Conservation (phyloP, 64 coral and sea anemone species). For the Cladopsammia gracilis region DNA sequence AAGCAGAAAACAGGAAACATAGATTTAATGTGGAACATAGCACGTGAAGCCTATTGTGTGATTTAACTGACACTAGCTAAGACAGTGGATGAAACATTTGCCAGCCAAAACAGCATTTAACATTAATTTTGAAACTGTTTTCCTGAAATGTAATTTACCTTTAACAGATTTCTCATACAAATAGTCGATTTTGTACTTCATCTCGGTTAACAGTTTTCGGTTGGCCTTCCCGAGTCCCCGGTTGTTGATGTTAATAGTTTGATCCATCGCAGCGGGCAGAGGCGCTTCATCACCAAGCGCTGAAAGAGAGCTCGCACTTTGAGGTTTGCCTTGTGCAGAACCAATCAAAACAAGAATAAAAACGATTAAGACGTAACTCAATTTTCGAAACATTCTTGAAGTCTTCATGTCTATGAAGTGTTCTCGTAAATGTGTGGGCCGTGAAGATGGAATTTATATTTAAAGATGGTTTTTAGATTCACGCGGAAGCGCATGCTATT, state of each 20-base stretch:
- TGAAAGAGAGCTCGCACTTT: not conserved
- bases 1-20: not conserved
- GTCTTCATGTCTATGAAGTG: not conserved
- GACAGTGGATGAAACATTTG: too few relatives aligned
- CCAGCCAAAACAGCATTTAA: too few relatives aligned
- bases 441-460: not conserved
- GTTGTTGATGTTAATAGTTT: constrained; percentile 34
- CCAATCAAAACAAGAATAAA: not conserved
- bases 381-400: not conserved
- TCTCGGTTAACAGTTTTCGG: not conserved
- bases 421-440: not conserved
- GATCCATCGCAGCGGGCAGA: not conserved
- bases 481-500: too few relatives aligned
- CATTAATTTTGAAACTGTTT: too few relatives aligned
- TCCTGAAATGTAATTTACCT: not conserved
- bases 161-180: not conserved
- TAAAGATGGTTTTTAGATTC: too few relatives aligned
- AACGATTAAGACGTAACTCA: not conserved
- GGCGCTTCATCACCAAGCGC: not conserved
- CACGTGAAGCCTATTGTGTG: too few relatives aligned
- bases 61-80: too few relatives aligned
- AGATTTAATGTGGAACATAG: too few relatives aligned
- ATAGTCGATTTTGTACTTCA: constrained; percentile 19
- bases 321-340: not conserved
- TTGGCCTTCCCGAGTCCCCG: not conserved